Base-by-base conservation (phyloP, 2,113 vertebrate species). In the Anolis carolinensis region DNA sequence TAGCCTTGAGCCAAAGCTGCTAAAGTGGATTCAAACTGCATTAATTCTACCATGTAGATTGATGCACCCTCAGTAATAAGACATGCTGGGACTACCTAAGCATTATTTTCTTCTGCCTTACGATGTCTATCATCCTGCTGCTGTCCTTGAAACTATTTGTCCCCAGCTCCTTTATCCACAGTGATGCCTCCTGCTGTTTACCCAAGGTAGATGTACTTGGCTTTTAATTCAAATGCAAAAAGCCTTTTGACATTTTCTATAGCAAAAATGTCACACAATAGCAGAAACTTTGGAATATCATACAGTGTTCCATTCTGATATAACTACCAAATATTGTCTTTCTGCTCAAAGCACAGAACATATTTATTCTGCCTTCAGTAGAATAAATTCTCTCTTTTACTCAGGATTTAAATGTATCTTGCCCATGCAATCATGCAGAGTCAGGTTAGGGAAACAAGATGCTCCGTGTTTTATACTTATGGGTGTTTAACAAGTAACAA, bases 321-420 rank as follows among this genome's bases (percentile, higher is more conserved):
- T 71, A 83, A 90, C 77, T 70, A 79, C 82, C 86, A 39, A 89
- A 27, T 3, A 86, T 30, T 32, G 39, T 21, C 79, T 65, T 48
- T 65, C 74, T 85, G n/a, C 79, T 83, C 76, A 89, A 89, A 92
- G 88, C 83, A 84, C 88, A 91, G 50, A 71, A 89, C 39, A 82
- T 86, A 74, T 92, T 92, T 93, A 90, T 87, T 74, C 89, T 91
- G 44, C 73, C 68, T 86, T 93, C 50, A 82, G 86, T 73, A 75
- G 81, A 78, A 65, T 91, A 87, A 86, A 76, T 93, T 73, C 52
- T 4, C 44, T 65, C 74, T 84, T 87, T 90, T 89, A 92, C 92
- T 91, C 93, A 92, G 85, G 88, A 91, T 89, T 90, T 87, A 59
- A 93, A 88, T 82, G 82, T 63, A 86, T 73, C 65, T 87, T 89